Conservation (phyloP, 2,888 invertebrate species). For the Lochmaea capreae region DNA sequence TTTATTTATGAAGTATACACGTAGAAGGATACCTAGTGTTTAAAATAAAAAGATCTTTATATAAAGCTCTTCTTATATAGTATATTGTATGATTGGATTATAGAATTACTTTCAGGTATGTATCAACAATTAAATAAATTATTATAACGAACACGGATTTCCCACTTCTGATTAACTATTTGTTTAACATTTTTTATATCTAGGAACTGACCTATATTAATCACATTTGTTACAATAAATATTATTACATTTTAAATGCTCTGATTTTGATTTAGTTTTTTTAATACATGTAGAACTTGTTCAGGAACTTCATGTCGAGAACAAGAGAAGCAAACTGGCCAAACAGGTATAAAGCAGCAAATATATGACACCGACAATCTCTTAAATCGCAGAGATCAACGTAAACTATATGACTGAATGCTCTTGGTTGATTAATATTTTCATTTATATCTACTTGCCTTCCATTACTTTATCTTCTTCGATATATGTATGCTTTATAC, state of each 20-base stretch:
- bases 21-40: not conserved
- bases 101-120: not conserved
- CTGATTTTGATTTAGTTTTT: not conserved
- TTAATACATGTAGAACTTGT: not conserved
- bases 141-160: not conserved
- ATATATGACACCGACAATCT: no score
- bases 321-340: no score
- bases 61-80: not conserved
- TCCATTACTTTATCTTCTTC: no score
- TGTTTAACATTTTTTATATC: not conserved
- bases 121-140: not conserved
- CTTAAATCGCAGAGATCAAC: no score
- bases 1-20: not conserved
- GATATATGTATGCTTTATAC: no score
- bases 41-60: not conserved
- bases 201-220: constrained; percentile 27
- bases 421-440: no score
- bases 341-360: no score
- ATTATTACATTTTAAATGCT: constrained; percentile 12
- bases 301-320: not conserved
- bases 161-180: not conserved
- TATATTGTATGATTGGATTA: not conserved
- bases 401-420: no score
- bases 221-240: constrained; percentile 46
- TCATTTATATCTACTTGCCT: no score